Percentiles rank a stretch among this genome's conserved stretches.
Evolutionary conservation across 2,888 invertebrate species (phyloP).

Genomic region (Homarus gammarus): DNA sequence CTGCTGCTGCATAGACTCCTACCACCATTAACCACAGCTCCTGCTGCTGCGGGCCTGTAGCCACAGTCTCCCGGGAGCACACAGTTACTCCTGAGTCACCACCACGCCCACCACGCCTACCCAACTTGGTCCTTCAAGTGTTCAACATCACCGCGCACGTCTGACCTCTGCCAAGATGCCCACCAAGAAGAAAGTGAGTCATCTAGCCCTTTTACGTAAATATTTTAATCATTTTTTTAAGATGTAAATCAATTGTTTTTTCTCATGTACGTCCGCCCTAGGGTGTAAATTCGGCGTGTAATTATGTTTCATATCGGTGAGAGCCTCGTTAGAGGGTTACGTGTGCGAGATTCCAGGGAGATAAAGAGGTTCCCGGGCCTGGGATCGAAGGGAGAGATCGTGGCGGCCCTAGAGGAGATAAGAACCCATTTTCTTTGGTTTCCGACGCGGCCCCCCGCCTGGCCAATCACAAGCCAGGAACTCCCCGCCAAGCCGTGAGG

Average conservation of each 20-base stretch:
- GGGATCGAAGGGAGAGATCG: conserved; percentile 7
- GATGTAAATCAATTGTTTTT: background rate
- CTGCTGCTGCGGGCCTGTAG: background rate
- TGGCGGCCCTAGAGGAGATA: background rate
- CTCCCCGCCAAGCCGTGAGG: background rate
- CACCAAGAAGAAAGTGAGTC: conserved; percentile 19
- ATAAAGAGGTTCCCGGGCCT: background rate
- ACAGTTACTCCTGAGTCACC: no score
- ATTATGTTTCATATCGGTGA: conserved; percentile 1
- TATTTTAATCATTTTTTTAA: background rate
- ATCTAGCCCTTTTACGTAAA: no score
- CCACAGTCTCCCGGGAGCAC: background rate
- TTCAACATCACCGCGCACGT: no score
- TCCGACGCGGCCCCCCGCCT: background rate
- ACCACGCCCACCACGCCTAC: no score
- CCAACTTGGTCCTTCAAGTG: no score
- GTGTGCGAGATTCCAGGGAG: conserved; percentile 6
- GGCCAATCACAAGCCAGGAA: conserved; percentile 1
- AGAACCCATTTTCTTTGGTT: conserved; percentile 39
- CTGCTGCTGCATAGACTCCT: background rate
- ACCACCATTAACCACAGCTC: background rate
- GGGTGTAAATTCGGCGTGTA: background rate
- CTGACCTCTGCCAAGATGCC: conserved; percentile 9
- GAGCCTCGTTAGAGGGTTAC: background rate
- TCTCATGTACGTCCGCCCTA: background rate